Evolutionary conservation across 1,140 invertebrate species (phyloP).

Genomic region (Lycorma delicatula): DNA sequence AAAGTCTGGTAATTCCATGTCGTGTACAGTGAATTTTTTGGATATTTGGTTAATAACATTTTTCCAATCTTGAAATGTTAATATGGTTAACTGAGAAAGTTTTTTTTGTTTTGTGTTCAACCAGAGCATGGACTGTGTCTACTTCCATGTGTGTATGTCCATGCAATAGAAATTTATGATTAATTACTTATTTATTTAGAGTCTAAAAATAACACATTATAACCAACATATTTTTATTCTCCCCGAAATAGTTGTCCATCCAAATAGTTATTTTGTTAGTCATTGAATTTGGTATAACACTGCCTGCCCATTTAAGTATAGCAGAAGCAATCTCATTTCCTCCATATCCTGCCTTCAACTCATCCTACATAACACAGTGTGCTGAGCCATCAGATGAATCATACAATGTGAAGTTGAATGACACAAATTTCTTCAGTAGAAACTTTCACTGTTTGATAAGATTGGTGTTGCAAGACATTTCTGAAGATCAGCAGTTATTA

Average conservation of each 20-base stretch:
- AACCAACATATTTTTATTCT: constrained; percentile 16
- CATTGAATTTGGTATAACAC: not conserved
- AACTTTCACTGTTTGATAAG: constrained; percentile 8
- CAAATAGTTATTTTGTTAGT: constrained; percentile 13
- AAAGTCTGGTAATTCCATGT: too few species aligned
- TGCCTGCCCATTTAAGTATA: constrained; percentile 11
- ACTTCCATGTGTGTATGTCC: constrained; percentile 21
- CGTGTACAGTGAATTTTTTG: too few species aligned
- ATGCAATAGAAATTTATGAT: constrained; percentile 15
- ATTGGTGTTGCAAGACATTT: constrained; percentile 15
- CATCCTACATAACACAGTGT: constrained; percentile 16
- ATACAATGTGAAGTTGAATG: constrained; percentile 17
- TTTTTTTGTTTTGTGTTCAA: constrained; percentile 18
- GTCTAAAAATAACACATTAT: constrained; percentile 11
- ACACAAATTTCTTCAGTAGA: constrained; percentile 14
- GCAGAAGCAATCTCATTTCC: constrained; percentile 15
- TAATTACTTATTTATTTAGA: constrained; percentile 13
- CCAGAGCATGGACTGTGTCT: constrained; percentile 11
- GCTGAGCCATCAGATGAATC: not conserved
- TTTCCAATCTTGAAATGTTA: too few species aligned
- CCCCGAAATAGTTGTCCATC: constrained; percentile 13
- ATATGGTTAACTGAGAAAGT: too few species aligned
- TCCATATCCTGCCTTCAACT: constrained; percentile 11
- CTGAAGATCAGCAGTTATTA: constrained; percentile 11
- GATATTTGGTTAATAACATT: too few species aligned